A percentile compares a stretch with the other conserved stretches of the same genome.
These are phyloP conservation scores for Drosophila murphyi DNA, from an alignment of 1,140 invertebrate genomes.

Conservation along the genomic window DNA sequence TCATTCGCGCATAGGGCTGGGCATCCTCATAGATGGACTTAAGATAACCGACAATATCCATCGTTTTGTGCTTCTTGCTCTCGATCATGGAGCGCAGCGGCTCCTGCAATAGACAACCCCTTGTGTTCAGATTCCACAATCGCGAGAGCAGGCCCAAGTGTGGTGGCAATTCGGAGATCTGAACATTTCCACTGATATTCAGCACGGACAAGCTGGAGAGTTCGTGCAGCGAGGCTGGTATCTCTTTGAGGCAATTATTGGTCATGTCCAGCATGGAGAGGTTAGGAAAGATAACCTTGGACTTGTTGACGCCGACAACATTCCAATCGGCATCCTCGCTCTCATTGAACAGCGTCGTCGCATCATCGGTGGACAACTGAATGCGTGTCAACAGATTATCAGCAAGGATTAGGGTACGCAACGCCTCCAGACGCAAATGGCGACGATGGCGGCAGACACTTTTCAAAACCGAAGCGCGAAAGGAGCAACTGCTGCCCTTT, in stretches of 20 bases:
- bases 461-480: conserved; percentile 90
- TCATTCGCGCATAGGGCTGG: conserved; percentile 97
- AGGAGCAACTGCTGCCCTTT: conserved; percentile 83
- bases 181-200: conserved; percentile 95
- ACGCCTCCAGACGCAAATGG: conserved; percentile 87
- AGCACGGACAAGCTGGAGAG: conserved; percentile 96
- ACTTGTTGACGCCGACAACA: conserved; percentile 85
- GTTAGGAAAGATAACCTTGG: conserved; percentile 94
- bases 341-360: conserved; percentile 77
- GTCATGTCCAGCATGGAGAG: conserved; percentile 98
- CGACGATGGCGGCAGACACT: conserved; percentile 93
- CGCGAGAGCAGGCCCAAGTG: conserved; percentile 97
- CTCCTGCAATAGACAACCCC: conserved; percentile 94
- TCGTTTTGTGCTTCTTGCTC: conserved; percentile 96
- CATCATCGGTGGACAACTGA: conserved; percentile 92
- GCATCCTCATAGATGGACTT: conserved; percentile 96
- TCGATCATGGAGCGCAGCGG: conserved; percentile 96
- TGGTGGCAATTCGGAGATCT: conserved; percentile 94
- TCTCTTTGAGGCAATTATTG: conserved; percentile 91
- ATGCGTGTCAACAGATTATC: conserved; percentile 93
- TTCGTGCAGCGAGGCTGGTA: conserved; percentile 94
- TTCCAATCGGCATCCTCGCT: conserved; percentile 83
- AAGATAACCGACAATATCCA: conserved; percentile 98
- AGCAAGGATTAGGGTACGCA: conserved; percentile 88
- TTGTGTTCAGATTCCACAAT: conserved; percentile 97